Evolutionary conservation across 2,888 invertebrate species (phyloP).

Genomic region (Netelia fuscicornis): DNA sequence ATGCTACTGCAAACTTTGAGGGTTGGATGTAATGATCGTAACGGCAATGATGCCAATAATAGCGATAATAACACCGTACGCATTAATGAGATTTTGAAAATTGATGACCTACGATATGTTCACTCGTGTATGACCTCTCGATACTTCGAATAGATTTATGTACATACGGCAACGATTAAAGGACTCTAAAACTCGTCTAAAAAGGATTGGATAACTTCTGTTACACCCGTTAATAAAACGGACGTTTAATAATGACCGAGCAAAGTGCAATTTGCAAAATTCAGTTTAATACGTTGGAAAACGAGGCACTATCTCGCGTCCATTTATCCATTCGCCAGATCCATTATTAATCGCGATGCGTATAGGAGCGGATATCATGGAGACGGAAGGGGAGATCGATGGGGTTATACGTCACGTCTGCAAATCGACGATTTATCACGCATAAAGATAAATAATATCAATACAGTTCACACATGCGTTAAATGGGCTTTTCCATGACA

Average conservation of each 20-base stretch:
- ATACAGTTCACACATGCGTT: constrained; percentile 8
- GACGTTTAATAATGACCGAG: too few species aligned
- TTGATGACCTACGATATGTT: constrained; percentile 16
- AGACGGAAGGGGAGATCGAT: background rate
- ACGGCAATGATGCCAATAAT: constrained; percentile 20
- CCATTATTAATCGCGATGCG: constrained; percentile 6
- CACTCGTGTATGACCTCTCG: background rate
- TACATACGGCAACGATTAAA: too few species aligned
- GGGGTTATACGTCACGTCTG: constrained; percentile 10
- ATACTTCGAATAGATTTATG: background rate
- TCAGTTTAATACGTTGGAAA: background rate
- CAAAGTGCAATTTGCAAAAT: background rate
- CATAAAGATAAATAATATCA: constrained; percentile 73
- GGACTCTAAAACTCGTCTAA: too few species aligned
- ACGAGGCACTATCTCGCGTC: background rate
- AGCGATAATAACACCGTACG: constrained; percentile 3
- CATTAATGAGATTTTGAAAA: constrained; percentile 25
- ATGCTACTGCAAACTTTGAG: background rate
- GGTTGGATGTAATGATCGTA: background rate
- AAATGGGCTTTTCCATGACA: constrained; percentile 8
- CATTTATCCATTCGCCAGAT: constrained; percentile 1
- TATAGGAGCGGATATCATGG: constrained; percentile 14
- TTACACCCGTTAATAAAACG: too few species aligned
- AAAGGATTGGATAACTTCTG: too few species aligned
- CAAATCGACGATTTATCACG: constrained; percentile 69